Evolutionary conservation across 1,140 invertebrate species (phyloP).

Genomic region (Tetramorium parvispinum): DNA sequence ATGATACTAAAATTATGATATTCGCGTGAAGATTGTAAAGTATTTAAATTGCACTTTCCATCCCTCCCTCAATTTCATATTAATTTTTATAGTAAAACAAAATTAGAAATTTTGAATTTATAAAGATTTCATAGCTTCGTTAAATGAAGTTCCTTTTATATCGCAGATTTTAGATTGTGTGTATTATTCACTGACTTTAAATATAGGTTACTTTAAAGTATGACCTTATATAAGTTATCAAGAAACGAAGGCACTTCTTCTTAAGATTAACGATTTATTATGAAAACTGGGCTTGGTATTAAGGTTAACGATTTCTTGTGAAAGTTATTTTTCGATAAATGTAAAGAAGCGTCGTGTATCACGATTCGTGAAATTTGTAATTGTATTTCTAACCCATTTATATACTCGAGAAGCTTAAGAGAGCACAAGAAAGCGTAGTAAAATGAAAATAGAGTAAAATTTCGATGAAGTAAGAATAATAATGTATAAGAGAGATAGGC

Average conservation of each 20-base stretch:
- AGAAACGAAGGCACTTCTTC: not conserved
- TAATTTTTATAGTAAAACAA: not conserved
- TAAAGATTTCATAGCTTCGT: not conserved
- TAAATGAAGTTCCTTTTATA: not conserved
- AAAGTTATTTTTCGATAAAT: conserved; percentile 42
- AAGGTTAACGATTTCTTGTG: conserved; percentile 34
- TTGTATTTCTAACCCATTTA: not conserved
- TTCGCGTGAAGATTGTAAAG: not conserved
- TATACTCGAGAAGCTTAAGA: not conserved
- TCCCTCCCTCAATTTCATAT: not conserved
- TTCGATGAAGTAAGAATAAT: not conserved
- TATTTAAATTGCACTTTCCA: not conserved
- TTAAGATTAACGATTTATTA: not conserved
- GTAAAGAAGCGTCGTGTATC: not conserved
- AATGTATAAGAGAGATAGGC: not conserved
- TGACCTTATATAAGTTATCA: not conserved
- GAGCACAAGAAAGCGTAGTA: not conserved
- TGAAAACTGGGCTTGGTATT: conserved; percentile 2
- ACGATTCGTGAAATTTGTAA: not conserved
- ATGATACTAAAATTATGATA: not conserved
- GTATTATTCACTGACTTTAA: not conserved
- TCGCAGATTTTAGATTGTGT: not conserved
- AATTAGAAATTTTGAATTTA: not conserved
- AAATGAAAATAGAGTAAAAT: conserved; percentile 1
- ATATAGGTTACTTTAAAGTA: not conserved